Base-by-base conservation (phyloP, 1,140 invertebrate genomes). In the Apocrypta bakeri region DNA sequence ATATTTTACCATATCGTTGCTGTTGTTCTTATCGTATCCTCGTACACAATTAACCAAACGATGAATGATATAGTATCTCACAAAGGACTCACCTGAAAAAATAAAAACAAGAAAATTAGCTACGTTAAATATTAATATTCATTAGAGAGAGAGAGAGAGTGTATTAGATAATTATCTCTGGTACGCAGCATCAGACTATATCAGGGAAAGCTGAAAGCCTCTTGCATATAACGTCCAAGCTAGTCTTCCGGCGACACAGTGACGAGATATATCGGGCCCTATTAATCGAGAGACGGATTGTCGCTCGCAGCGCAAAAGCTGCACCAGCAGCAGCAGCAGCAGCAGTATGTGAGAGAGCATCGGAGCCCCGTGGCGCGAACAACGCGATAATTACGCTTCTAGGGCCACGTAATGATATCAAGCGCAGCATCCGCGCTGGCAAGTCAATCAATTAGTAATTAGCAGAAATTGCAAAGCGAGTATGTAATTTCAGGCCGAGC, bases 401-500 rank as follows among this genome's bases (percentile, higher is more conserved):
- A 69, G 37, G 25, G 29, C 2, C 14, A 17, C 17, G 69, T 75
- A 81, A 75, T 75, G 63, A 81, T 75, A 69, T 81, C 42, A 56
- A 75, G 29, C 33, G 61, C 61, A 56, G 33, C n/a, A 74, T n/a
- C 21, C 17, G 56, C 33, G 37, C 2, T 27, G 29, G 33, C 63
- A 66, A 64, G 80, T 69, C 80, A 81, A 81, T 81, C 71, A 75
- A 81, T 81, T 81, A 69, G 33, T 75, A 81, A 81, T 81, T 81
- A 81, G 61, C 37, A 24, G 72, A 27, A 37, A 81, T 69, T 21
- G 72, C 48, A 63, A 33, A 33, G 80, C 72, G 17, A 79, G 61
- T 42, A 11, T 66, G 72, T 69, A 66, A 66, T 75, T 68, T 75
- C 33, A 40, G 31, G 27, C 24, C 21, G 1, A 25, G 33, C 31